These are phyloP conservation scores for Atopsyche davidsoni DNA, from an alignment of 1,140 invertebrate species.

Conservation along the genomic window DNA sequence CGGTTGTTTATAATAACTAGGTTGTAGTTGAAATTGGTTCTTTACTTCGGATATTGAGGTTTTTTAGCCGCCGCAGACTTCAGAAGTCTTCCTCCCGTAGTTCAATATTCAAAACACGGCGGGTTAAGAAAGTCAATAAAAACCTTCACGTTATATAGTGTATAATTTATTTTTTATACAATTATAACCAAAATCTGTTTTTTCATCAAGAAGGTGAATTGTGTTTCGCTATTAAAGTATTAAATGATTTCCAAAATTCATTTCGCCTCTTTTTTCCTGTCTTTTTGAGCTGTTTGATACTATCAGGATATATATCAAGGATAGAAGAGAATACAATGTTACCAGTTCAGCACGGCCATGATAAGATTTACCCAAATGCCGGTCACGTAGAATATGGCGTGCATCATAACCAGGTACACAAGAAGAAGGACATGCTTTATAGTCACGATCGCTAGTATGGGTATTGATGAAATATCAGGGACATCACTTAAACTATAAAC, in stretches of 20 bases:
- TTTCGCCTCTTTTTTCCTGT: slow-evolving; percentile 45
- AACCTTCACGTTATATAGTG: too few relatives aligned
- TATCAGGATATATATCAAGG: slow-evolving; percentile 62
- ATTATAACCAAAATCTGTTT: too few relatives aligned
- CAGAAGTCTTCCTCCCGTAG: too few relatives aligned
- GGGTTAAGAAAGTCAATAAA: too few relatives aligned
- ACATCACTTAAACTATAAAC: slow-evolving; percentile 64
- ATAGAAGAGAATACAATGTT: slow-evolving; percentile 68
- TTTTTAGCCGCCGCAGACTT: too few relatives aligned
- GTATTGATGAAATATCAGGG: slow-evolving; percentile 65
- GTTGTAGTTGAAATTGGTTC: too few relatives aligned
- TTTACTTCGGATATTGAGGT: too few relatives aligned
- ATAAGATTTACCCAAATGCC: slow-evolving; percentile 84
- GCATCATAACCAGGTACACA: slow-evolving; percentile 72
- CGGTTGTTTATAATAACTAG: too few relatives aligned
- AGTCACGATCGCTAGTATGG: slow-evolving; percentile 58
- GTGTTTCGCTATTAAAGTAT: not conserved
- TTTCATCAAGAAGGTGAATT: too few relatives aligned
- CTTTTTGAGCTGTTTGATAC: slow-evolving; percentile 50
- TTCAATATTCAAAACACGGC: too few relatives aligned
- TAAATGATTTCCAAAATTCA: too few relatives aligned
- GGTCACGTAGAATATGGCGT: slow-evolving; percentile 64
- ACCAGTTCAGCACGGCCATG: slow-evolving; percentile 64
- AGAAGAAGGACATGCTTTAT: slow-evolving; percentile 53
- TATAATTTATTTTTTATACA: too few relatives aligned